These are phyloP conservation scores for Spialia ferax DNA, from an alignment of 2,888 invertebrate species.

Conservation along the genomic window DNA sequence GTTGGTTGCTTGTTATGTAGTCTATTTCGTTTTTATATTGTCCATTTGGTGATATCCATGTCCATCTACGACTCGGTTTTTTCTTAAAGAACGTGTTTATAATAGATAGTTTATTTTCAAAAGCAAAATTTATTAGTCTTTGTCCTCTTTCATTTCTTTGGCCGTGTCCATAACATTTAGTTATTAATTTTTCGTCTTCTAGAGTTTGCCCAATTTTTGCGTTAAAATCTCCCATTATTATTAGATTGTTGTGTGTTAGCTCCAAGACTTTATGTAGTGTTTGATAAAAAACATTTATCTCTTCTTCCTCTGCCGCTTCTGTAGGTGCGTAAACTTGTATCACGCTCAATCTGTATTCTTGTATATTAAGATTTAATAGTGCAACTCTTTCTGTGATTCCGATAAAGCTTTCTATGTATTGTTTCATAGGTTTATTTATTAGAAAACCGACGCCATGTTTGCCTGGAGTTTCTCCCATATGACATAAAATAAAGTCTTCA, in stretches of 20 bases:
- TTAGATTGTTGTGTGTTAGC: too few relatives aligned
- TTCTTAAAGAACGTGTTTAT: constrained; percentile 5
- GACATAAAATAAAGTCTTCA: constrained; percentile 29
- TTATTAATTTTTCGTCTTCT: background rate
- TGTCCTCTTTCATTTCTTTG: background rate
- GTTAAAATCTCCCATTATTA: too few relatives aligned
- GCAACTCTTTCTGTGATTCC: constrained; percentile 18
- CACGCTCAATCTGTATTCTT: too few relatives aligned
- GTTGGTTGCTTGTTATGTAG: background rate
- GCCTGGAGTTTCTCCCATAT: constrained; percentile 27
- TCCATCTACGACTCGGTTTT: background rate
- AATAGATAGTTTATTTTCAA: background rate
- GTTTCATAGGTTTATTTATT: constrained; percentile 10
- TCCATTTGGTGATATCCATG: constrained; percentile 6
- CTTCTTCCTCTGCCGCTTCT: constrained; percentile 13
- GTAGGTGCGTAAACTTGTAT: constrained; percentile 33
- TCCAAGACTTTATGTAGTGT: background rate
- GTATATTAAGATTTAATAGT: too few relatives aligned
- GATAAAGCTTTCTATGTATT: background rate
- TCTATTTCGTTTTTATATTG: constrained; percentile 3
- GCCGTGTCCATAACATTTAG: background rate
- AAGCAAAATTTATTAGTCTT: background rate
- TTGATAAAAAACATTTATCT: constrained; percentile 15
- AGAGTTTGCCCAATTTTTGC: background rate
- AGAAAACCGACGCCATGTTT: constrained; percentile 19